A percentile compares a stretch with the other conserved stretches of the same genome.
These are phyloP conservation scores for Pseudorectes ferrugineus DNA, from an alignment of 2,113 vertebrate genomes.

Conservation along the genomic window DNA sequence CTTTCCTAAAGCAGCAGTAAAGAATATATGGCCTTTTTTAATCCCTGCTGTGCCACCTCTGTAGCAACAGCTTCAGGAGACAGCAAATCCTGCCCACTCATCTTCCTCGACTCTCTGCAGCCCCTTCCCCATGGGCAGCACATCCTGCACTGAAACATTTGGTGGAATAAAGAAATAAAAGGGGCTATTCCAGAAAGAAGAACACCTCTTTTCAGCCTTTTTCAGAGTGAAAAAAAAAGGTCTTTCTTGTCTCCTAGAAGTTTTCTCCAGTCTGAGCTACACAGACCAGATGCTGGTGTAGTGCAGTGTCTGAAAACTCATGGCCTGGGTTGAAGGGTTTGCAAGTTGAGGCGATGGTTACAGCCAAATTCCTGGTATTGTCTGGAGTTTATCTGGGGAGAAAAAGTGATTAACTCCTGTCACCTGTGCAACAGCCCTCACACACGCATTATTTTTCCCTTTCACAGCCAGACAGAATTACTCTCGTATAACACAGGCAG, in stretches of 20 bases:
- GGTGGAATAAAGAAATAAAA: not conserved
- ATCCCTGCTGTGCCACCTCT: not conserved
- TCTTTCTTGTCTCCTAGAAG: not conserved
- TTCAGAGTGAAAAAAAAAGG: fast-evolving
- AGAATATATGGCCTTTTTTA: not conserved
- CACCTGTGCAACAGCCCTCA: not conserved
- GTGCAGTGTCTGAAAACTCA: not conserved
- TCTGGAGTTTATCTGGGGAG: not conserved
- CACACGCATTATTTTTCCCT: not conserved
- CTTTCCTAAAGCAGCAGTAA: not conserved
- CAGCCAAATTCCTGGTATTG: not conserved
- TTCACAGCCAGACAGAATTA: not conserved
- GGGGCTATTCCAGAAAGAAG: not conserved
- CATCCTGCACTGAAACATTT: not conserved
- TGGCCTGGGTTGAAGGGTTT: not conserved
- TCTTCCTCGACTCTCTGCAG: not conserved
- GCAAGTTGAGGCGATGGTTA: not conserved
- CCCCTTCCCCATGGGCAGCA: not conserved
- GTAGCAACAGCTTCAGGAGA: not conserved
- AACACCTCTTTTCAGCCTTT: not conserved
- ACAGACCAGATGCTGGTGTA: not conserved
- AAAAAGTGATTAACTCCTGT: not conserved
- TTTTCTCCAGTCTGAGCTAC: not conserved
- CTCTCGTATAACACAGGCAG: not conserved
- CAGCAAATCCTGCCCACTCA: not conserved